Base-by-base conservation (phyloP, 2,888 invertebrate genomes). In the Trichacis sp. region DNA sequence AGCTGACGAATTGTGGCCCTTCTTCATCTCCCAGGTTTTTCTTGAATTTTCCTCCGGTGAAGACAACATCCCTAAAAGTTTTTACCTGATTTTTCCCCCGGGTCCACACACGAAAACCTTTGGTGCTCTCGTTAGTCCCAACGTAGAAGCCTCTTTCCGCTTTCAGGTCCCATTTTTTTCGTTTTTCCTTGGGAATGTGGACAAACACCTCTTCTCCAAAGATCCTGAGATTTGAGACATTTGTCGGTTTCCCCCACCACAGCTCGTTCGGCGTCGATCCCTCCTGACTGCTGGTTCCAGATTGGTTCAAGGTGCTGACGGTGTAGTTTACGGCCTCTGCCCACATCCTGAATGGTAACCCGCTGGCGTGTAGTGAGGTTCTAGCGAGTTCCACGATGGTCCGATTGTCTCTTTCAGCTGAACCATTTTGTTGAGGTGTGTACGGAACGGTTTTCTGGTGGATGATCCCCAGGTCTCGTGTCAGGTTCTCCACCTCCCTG, bases 401-500 rank as follows among this genome's bases (percentile, higher is more conserved):
- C 0, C 72, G 36, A 33, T 68, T 70, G 3, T 68, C 61, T 4
- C 67, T 11, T 15, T 70, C 67, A 0, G 56, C 58, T 12, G 47
- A 42, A 6, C 68, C 68, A 29, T 71, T 69, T 33, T 70, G 67
- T 20, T 68, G 50, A 1, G 69, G 60, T 0, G 56, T 63, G 40
- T 56, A 68, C 0, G 61, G 36, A 0, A 63, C 59, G 1, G 64
- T 67, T 12, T 19, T 55, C 36, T 64, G 64, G 19, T 69, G 68
- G 8, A 17, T 30, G 2, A 70, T 51, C 4, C 60, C 63, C 30
- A 48, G 38, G 12, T 8, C 30, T 12, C 53, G 19, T 0, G 47
- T 48, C 17, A 72, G 4, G 15, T 56, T 8, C 1, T 42, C 43
- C 14, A 70, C 51, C 6, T 67, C 53, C 1, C 20, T 8, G 40